Evolutionary conservation across 2,113 vertebrate species (phyloP).

Genomic region (Nyctibius bracteatus): DNA sequence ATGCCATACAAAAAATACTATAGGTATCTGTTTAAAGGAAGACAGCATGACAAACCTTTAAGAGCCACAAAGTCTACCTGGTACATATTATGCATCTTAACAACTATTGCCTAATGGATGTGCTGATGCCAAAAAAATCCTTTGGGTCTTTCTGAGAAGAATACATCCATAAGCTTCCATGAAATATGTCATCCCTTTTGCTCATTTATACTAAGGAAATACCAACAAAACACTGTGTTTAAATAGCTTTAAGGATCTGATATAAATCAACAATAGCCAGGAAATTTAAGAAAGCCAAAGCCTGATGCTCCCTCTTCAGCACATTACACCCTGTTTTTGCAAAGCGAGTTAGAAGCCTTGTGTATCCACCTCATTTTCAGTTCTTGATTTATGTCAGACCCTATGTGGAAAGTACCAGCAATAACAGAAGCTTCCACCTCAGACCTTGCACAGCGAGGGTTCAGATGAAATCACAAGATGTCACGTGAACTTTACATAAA

Average conservation of each 20-base stretch:
- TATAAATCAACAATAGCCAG: conserved; percentile 62
- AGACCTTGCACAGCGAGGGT: neutral
- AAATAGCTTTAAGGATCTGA: conserved; percentile 41
- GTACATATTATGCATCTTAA: neutral
- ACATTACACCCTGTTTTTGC: neutral
- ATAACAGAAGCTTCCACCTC: neutral
- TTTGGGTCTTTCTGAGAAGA: conserved; percentile 4
- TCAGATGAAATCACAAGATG: neutral
- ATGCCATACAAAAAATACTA: neutral
- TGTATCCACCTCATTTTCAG: neutral
- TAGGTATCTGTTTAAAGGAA: neutral
- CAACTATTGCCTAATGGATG: neutral
- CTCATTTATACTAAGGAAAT: conserved; percentile 40
- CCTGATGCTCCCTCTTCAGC: conserved; percentile 17
- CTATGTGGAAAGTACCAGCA: neutral
- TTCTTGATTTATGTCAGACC: neutral
- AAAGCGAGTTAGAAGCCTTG: neutral
- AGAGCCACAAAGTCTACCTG: neutral
- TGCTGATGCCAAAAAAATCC: neutral
- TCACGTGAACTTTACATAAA: neutral
- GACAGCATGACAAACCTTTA: neutral
- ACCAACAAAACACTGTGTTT: conserved; percentile 1
- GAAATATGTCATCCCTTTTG: conserved; percentile 18
- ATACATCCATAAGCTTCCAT: neutral
- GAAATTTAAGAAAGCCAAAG: conserved; percentile 43